Base-by-base conservation (phyloP, 1,140 invertebrate species). In the Portunus trituberculatus region DNA sequence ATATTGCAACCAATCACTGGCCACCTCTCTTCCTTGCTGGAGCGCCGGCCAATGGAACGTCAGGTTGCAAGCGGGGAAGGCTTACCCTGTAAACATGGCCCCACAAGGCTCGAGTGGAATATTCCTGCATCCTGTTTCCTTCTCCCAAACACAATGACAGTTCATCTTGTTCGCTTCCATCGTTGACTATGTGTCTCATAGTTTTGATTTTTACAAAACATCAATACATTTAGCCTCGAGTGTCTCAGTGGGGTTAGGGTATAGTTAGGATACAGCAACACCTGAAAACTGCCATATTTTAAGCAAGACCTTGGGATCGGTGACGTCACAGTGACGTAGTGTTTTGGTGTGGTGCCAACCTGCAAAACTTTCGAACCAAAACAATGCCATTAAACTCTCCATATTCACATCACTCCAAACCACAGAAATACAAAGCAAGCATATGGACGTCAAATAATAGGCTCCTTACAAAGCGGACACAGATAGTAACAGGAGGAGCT, bases 271-370 rank as follows among this genome's bases (percentile, higher is more conserved):
- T 28, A 45, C 46, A 28, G 92, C 29, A 83, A 88, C 29, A 91
- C 59, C 25, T 94, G 67, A 45, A 83, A 91, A 91, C 76, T 59
- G n/a, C 14, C 45, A 16, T 84, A 12, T 29, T 90, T 59, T 76
- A 28, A 84, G n/a, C 29, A 82, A 93, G 94, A 95, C 94, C 94
- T 95, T 95, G 94, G 92, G 82, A 84, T 87, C 83, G n/a, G 83
- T 95, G 94, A 95, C 94, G 91, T 92, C 90, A 95, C 28, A 59
- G 48, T 95, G 94, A 95, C 94, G 94, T 95, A 46, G 39, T 95
- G 91, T 95, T 95, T 67, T 95, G 94, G 90, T 95, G 91, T 82
- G 4, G 12, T 92, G 52, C 94, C 94, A 95, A 95, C 94, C n/a
- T n/a, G 31, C 46, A 29, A 48, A 93, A 87, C 84, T 93, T 93